Base-by-base conservation (phyloP, 1,140 invertebrate genomes). In the Ceratitis capitata region DNA sequence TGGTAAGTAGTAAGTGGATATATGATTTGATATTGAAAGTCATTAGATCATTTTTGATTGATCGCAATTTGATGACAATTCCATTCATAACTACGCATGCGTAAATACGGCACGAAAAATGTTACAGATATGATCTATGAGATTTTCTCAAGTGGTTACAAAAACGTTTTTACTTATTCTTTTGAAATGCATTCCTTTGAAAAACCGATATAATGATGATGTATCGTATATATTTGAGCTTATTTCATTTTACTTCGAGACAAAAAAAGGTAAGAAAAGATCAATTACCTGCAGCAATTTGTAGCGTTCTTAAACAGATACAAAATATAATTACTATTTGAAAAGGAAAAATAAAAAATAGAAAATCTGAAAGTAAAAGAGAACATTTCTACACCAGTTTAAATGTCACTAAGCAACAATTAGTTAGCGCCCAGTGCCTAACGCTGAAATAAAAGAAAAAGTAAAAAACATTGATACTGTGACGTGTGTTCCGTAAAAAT, bases 21-120 rank as follows among this genome's bases (percentile, higher is more conserved):
- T n/a, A n/a, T n/a, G 12, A 2, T 5, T 26, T 26, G 56, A 19
- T 23, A 78, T 26, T 45, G 69, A 78, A 47, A 78, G 16, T 78
- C 39, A 47, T 47, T 23, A n/a, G 19, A 78, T 23, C 39, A 10
- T 78, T 45, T 45, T 26, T 47, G 69, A 78, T 42, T 45, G 69
- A 78, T 78, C n/a, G 69, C 69, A 45, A 78, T 78, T 78, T 78
- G 69, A 78, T 78, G 39, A 78, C 69, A 78, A 26, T 78, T 78
- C 45, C 42, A 47, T 78, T 78, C 69, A 78, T 47, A 45, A 45
- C 39, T 47, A 6, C 4, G 45, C n/a, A n/a, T n/a, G n/a, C n/a
- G n/a, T n/a, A n/a, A n/a, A n/a, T n/a, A n/a, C n/a, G 5, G 19
- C 12, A 23, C 23, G 42, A 14, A 45, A 78, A 23, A 16, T 39